Evolutionary conservation across 2,888 invertebrate genomes (phyloP), one percentile per base, ranked within the genome.

Genomic region (Eupithecia inturbata): DNA sequence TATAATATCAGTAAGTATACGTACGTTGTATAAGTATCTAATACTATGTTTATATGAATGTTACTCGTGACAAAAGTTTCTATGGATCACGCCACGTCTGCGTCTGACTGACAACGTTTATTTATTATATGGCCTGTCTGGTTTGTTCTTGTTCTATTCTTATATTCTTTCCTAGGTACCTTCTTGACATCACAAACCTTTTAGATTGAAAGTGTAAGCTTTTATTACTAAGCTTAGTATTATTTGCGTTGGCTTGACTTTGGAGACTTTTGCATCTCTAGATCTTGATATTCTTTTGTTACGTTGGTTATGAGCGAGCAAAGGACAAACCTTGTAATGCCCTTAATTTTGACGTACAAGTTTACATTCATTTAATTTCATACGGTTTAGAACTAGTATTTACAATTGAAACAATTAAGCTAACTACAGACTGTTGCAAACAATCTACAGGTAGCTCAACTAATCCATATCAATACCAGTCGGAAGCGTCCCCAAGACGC

Each of bases 31-130:
- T 68, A 62, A 41, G 57, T 72, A 69, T 57, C 57, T 72, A 71
- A 53, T 19, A 63, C 36, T 68, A 74, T 67, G 68, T 67, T 69
- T 74, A 36, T 45, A 79, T 80, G 80, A 85, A 85, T 83, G 83
- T 87, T 86, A 88, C 87, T 89, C 87, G 88, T 91, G 89, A 88
- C 89, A 88, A 89, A 86, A 84, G 82, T 87, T 89, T 89, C 87
- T 82, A 86, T 84, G 85, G 85, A 89, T 88, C 89, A 87, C 82
- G 87, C 85, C 84, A 88, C 85, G 87, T 79, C 85, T 91, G 91
- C 85, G 87, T 79, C 85, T 91, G 91, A 92, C 88, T 91, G 90
- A 91, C 82, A 71, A 22, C n/a, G 63, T 64, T 64, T 64, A n/a
- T 64, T 33, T 64, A 33, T 62, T 53, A 22, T 53, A 53, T 53